phyloP scores from a whole-genome alignment of 2,113 vertebrate genomes.

The Hippopotamus amphibius region DNA sequence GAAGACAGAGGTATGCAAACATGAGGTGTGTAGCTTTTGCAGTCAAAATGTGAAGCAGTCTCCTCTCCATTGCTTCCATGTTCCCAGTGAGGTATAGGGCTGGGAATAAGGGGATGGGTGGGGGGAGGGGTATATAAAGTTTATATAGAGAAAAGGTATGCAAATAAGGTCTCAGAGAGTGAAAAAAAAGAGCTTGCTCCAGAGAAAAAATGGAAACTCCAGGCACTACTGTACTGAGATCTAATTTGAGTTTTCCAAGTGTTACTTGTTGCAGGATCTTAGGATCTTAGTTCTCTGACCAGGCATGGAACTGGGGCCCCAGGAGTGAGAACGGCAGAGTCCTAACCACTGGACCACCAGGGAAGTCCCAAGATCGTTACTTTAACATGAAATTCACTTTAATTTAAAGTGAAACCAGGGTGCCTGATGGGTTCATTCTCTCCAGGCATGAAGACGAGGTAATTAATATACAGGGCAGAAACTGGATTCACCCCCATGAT shows the following conservation, averaged over 20 bases:
- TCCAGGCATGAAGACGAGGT: background rate
- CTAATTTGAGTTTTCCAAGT: background rate
- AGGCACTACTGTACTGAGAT: background rate
- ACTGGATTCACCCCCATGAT: background rate
- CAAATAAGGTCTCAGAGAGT: constrained; percentile 9
- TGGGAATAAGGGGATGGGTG: background rate
- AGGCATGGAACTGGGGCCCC: background rate
- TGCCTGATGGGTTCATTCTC: background rate
- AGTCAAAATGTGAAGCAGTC: background rate
- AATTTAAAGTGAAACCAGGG: constrained; percentile 44
- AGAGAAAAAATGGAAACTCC: constrained; percentile 50
- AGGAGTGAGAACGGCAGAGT: background rate
- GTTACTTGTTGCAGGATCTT: background rate
- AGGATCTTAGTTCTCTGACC: background rate
- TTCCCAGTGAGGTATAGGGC: background rate
- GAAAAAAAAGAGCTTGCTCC: background rate
- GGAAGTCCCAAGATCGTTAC: background rate
- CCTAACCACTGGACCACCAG: background rate
- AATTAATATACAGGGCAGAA: background rate
- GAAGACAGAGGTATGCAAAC: background rate
- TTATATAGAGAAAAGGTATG: background rate
- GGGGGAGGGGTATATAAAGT: background rate
- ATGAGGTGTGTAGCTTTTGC: background rate
- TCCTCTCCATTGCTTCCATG: background rate
- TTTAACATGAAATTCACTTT: constrained; percentile 56